These are phyloP conservation scores for Frieseomelitta varia DNA, from an alignment of 1,140 invertebrate genomes.

Conservation along the genomic window DNA sequence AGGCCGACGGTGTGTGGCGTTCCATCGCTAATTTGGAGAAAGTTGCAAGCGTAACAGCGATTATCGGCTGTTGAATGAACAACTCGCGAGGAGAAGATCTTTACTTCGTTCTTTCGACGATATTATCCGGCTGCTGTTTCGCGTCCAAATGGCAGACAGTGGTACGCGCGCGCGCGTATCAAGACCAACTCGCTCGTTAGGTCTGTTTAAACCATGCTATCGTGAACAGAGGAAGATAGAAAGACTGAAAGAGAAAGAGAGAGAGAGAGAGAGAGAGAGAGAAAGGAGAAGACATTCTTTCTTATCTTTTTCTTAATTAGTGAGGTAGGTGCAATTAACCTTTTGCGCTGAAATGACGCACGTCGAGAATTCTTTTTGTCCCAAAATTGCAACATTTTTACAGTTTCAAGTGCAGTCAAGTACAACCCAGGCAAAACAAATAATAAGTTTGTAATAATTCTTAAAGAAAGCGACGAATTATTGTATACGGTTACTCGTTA, in stretches of 20 bases:
- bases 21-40: conserved; percentile 77
- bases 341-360: too few species aligned
- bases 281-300: too few species aligned
- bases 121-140: not conserved
- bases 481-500: too few species aligned
- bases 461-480: too few species aligned
- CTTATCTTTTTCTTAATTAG: conserved; percentile 53
- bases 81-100: conserved; percentile 13
- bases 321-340: conserved; percentile 45
- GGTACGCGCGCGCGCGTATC: conserved; percentile 20
- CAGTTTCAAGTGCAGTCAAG: too few species aligned
- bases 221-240: not conserved
- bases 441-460: too few species aligned
- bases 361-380: too few species aligned
- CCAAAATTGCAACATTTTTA: too few species aligned
- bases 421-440: too few species aligned
- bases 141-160: conserved; percentile 3
- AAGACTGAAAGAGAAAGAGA: not conserved
- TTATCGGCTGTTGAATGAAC: conserved; percentile 60
- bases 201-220: conserved; percentile 63
- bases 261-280: not conserved
- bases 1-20: conserved; percentile 42
- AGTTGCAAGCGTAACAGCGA: conserved; percentile 66
- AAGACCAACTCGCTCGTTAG: conserved; percentile 63
- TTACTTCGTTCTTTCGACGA: conserved; percentile 20